Conservation (phyloP, 2,888 invertebrate species). For the Heliconius charithonia region DNA sequence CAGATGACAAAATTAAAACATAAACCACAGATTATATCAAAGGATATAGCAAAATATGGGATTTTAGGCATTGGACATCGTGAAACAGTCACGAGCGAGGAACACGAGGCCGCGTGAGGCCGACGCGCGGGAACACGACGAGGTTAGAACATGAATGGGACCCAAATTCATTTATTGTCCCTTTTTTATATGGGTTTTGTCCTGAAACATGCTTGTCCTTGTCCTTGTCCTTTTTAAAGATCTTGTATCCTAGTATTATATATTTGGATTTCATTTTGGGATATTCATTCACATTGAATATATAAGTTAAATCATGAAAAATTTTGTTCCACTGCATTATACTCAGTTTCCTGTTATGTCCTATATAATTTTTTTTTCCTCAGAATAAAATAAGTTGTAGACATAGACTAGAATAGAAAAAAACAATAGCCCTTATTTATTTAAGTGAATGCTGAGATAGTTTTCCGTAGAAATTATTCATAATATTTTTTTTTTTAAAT, state of each 20-base stretch:
- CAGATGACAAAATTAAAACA: slow-evolving; percentile 30
- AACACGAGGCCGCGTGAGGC: slow-evolving; percentile 88
- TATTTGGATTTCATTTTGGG: neutral
- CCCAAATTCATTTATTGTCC: neutral
- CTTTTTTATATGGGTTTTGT: slow-evolving; percentile 6
- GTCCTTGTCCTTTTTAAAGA: neutral
- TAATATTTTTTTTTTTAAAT: too few species aligned
- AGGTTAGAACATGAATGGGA: slow-evolving; percentile 84
- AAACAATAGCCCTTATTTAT: too few species aligned
- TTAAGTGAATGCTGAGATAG: too few species aligned
- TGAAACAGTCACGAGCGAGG: slow-evolving; percentile 94
- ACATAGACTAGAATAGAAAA: too few species aligned
- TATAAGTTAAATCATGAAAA: neutral
- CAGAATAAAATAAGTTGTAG: too few species aligned
- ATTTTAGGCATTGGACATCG: slow-evolving; percentile 93
- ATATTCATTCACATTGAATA: neutral
- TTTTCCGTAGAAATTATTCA: too few species aligned
- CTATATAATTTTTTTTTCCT: too few species aligned
- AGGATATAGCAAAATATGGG: slow-evolving; percentile 40
- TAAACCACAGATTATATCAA: slow-evolving; percentile 38
- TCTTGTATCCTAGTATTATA: neutral
- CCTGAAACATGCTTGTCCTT: neutral
- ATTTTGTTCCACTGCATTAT: too few species aligned
- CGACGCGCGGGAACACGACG: slow-evolving; percentile 88
- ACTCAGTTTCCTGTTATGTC: too few species aligned